Base-by-base conservation (phyloP, 2,888 invertebrate genomes). In the Trachelus iudaicus region DNA sequence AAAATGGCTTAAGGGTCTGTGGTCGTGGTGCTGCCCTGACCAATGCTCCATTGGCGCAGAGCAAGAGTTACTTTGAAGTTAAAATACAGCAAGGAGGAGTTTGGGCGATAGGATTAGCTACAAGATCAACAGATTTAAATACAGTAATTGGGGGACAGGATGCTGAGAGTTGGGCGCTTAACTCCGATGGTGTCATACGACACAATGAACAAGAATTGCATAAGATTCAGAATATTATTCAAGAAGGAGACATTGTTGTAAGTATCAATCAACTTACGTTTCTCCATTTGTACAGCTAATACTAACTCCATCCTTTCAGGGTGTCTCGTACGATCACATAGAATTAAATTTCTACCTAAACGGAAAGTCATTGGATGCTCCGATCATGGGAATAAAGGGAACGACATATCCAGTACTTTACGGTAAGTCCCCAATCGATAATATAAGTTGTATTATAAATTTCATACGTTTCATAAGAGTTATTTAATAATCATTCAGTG, bases 51-150 rank as follows among this genome's bases (percentile, higher is more conserved):
- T 93, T 99, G 75, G 97, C 97, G 15, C 98, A 99, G 92, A 98
- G 98, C 88, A 99, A 99, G 92, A 97, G 98, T 4, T 99, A 99
- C 92, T 99, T 99, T 92, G 99, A 99, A 93, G 97, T 99, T 11
- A 99, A 99, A 93, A 93, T 99, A 78, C 99, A 99, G 91, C 99
- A 99, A 90, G 96, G 97, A 81, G 99, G 99, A 87, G 94, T 96
- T 68, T 99, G 99, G 99, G 98, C 98, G 2, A 94, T 99, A 23
- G 99, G 99, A 3, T 92, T 99, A 79, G 98, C 98, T 13, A 97
- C 98, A 0, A 94, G 96, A 85, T 96, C 96, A 80, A 95, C 97
- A 73, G 96, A 98, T 92, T 93, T 99, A 73, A 97, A 98, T 90
- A 94, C 95, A 90, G 95, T 97, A 35, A 79, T 92, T 91, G 96